phyloP scores from a whole-genome alignment of 2,888 invertebrate species.

The Dendrolimus pini region DNA sequence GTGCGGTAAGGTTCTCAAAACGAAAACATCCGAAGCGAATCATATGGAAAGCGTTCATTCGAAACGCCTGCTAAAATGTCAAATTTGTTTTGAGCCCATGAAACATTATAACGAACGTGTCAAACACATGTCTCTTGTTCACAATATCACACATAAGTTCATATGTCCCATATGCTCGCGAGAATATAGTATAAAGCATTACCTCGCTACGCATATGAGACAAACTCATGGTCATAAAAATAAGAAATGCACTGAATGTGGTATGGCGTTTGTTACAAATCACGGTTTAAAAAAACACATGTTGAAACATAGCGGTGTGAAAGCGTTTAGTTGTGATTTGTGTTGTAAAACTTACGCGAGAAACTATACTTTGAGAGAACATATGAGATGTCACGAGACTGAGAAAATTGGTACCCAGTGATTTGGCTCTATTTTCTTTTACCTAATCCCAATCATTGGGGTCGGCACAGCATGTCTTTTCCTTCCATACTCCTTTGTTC shows the following conservation, averaged over 20 bases:
- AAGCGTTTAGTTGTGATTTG: constrained; percentile 47
- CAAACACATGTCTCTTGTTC: constrained; percentile 60
- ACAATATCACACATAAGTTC: constrained; percentile 55
- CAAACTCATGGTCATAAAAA: constrained; percentile 63
- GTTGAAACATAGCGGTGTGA: constrained; percentile 55
- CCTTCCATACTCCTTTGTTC: no score
- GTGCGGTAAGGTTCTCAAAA: constrained; percentile 54
- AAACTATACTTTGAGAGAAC: constrained; percentile 38
- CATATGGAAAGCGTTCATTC: constrained; percentile 57
- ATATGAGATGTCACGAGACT: constrained; percentile 36
- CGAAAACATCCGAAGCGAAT: constrained; percentile 48
- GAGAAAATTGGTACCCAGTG: constrained; percentile 2
- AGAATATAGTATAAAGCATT: constrained; percentile 60
- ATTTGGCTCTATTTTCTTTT: no score
- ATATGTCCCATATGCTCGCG: constrained; percentile 48
- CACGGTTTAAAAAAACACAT: constrained; percentile 65
- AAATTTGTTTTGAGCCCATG: constrained; percentile 57
- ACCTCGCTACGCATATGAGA: constrained; percentile 56
- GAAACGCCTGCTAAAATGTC: constrained; percentile 51
- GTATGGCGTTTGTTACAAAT: constrained; percentile 65
- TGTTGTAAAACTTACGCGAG: constrained; percentile 50
- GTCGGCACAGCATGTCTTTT: no score
- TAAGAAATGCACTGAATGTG: constrained; percentile 63
- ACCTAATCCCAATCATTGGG: no score
- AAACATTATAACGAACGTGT: constrained; percentile 62